phyloP scores from a whole-genome alignment of 1,140 invertebrate genomes.

The Nebria ingens region DNA sequence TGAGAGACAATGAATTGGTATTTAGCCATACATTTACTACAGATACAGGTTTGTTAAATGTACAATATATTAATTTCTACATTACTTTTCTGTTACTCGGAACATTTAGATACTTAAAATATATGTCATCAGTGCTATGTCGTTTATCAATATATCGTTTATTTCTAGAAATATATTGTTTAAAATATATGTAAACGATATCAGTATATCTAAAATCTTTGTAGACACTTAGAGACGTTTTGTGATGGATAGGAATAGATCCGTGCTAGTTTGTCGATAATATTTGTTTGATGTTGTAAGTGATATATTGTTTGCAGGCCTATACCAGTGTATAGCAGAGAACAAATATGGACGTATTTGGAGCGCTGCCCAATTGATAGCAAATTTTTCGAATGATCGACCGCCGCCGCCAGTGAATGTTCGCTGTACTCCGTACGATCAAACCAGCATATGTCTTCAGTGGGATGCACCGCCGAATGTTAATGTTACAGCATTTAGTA shows the following conservation, averaged over 20 bases:
- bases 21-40: conserved; percentile 28
- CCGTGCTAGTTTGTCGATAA: not conserved
- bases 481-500: conserved; percentile 48
- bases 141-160: too few relatives aligned
- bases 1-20: conserved; percentile 17
- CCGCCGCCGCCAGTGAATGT: conserved; percentile 47
- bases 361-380: conserved; percentile 44
- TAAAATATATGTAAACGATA: conserved; percentile 11
- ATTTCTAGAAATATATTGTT: too few relatives aligned
- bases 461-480: conserved; percentile 41
- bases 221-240: too few relatives aligned
- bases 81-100: too few relatives aligned
- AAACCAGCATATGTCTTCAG: conserved; percentile 43
- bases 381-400: conserved; percentile 42
- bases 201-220: too few relatives aligned
- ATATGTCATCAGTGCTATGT: too few relatives aligned
- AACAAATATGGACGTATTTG: conserved; percentile 54
- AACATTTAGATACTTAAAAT: too few relatives aligned
- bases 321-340: conserved; percentile 68
- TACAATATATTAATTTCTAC: conserved; percentile 12
- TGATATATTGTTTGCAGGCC: conserved; percentile 44
- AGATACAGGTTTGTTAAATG: conserved; percentile 23
- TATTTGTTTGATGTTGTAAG: not conserved
- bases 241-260: too few relatives aligned
- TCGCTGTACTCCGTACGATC: conserved; percentile 41